phyloP scores from a whole-genome alignment of 2,888 invertebrate species.

The Rhynchonema sp. region DNA sequence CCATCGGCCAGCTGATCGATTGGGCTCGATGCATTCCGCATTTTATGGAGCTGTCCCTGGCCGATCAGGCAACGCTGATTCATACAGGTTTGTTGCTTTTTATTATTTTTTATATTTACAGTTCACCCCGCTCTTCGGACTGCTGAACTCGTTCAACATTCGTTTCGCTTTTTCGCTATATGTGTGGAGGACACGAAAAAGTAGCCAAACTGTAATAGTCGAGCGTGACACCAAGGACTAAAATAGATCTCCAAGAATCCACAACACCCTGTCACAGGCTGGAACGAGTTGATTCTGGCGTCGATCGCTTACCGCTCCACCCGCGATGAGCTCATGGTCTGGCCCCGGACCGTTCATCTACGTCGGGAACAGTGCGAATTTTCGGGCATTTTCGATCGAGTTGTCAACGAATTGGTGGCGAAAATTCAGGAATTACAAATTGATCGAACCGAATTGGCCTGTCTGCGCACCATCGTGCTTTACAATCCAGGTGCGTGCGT shows the following conservation, averaged over 20 bases:
- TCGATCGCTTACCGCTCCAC: not conserved
- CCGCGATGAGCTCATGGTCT: not conserved
- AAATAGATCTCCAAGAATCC: too few relatives aligned
- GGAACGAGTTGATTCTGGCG: not conserved
- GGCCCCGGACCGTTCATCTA: not conserved
- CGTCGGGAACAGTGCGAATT: not conserved
- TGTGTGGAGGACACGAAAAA: too few relatives aligned
- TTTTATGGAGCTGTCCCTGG: constrained; percentile 66
- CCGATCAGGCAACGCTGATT: too few relatives aligned
- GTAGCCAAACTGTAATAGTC: too few relatives aligned
- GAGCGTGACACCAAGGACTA: too few relatives aligned
- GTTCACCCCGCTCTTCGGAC: too few relatives aligned
- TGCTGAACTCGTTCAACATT: too few relatives aligned
- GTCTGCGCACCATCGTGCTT: constrained; percentile 75
- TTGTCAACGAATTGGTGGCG: constrained; percentile 52
- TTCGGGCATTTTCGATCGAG: not conserved
- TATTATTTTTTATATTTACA: too few relatives aligned
- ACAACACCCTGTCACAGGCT: too few relatives aligned
- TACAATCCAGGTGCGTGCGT: constrained; percentile 71
- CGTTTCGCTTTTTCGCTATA: too few relatives aligned
- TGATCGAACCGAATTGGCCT: constrained; percentile 76
- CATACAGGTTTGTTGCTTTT: too few relatives aligned
- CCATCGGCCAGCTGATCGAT: constrained; percentile 73
- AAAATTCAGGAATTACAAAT: constrained; percentile 90
- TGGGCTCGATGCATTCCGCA: constrained; percentile 93